Base-by-base conservation (phyloP, 2,113 vertebrate genomes). In the Leucosticte australis region DNA sequence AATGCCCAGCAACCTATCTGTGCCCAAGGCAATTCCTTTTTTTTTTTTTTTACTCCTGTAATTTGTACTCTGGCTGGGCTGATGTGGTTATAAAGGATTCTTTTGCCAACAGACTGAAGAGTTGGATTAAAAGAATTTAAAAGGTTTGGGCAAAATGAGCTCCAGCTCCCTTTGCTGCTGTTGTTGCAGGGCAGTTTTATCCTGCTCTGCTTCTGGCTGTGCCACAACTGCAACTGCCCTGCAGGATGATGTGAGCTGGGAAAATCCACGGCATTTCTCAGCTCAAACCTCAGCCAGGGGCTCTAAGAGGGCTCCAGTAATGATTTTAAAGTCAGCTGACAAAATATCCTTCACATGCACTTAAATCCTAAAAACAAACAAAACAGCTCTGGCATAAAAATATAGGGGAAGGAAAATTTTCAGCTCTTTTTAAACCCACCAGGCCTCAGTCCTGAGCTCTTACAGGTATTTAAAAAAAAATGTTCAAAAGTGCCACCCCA, bases 41-140 rank as follows among this genome's bases (percentile, higher is more conserved):
- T 82, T 86, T 79, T 82, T 86, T 78, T 93, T 86, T 73, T 46
- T 69, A 46, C 57, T 93, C 28, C 93, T 95, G 84, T 94, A 84
- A 76, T 95, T 96, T 94, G 86, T 95, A 71, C 64, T 95, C 91
- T 94, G 90, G 53, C 95, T 94, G 86, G 92, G 92, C 88, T 94
- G 42, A 75, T 42, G 55, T 37, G 31, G 16, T 46, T 87, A n/a
- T 39, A 82, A 92, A 70, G n/a, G 62, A 87, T 68, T 69, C 27
- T 79, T 88, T 60, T 85, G 55, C 93, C 88, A 90, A 60, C 77
- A 47, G 87, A 67, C 30, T n/a, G 42, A 62, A 93, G 74, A 78
- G 89, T 86, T 92, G 87, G 85, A 80, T 77, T 30, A 62, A 81
- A 87, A 71, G 20, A 89, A 73, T 84, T 62, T 8, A 33, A 80